Evolutionary conservation across 2,888 invertebrate species (phyloP), one percentile per base, ranked within the genome.

Genomic region (Ennomos fuscantarius): DNA sequence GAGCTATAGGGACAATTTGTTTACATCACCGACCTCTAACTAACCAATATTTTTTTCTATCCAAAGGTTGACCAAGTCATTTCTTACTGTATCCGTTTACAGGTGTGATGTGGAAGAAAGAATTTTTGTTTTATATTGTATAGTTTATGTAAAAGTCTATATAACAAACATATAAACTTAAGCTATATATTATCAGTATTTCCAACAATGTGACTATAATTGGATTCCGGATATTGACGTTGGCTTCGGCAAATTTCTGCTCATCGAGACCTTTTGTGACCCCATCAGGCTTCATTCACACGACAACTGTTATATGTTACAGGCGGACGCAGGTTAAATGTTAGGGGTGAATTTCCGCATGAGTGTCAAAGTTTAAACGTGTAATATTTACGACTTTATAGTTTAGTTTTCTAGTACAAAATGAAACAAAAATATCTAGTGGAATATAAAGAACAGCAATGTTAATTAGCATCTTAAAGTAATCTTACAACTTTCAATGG

Each of bases 131-230:
- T n/a, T n/a, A n/a, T n/a, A n/a, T n/a, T n/a, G n/a, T n/a, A n/a
- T n/a, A n/a, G n/a, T n/a, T n/a, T n/a, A n/a, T n/a, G n/a, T n/a
- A n/a, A n/a, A n/a, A n/a, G n/a, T n/a, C n/a, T n/a, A n/a, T 24
- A 24, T 24, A 11, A n/a, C 40, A 33, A 47, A 48, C 31, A 34
- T 37, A 53, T 43, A 51, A 45, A 52, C 49, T 47, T 54, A 60
- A 57, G 48, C 55, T 55, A 54, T 55, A 54, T 60, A 24, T 60
- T 54, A 60, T 36, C 51, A 39, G 47, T 66, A 72, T 66, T 61
- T 60, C 63, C 59, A 68, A 73, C 73, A 78, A 73, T 76, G 65
- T 70, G 68, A 63, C 66, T 65, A 73, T 80, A 78, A 80, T 79
- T 78, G 76, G 73, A 73, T 72, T 60, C 62, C 68, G 72, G 65